Conservation (phyloP, 2,797 vertebrate genomes). For the Hippopotamyrus pictus region DNA sequence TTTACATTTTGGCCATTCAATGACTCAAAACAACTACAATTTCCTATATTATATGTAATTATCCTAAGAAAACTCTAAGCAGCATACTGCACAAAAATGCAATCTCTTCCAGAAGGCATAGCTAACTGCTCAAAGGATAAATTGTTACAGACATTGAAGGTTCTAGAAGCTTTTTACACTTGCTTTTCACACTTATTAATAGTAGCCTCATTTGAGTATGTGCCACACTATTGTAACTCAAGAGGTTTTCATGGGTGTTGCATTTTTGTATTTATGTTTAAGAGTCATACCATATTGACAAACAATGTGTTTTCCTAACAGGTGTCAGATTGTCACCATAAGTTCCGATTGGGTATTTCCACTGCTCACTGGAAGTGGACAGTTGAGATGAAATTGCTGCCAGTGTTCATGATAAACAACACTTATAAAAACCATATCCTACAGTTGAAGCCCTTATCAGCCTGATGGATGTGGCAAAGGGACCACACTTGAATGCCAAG, state of each 20-base stretch:
- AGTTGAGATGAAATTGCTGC: neutral
- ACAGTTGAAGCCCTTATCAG: neutral
- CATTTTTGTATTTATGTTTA: neutral
- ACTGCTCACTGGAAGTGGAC: neutral
- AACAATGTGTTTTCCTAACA: neutral
- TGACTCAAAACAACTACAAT: neutral
- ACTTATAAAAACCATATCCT: neutral
- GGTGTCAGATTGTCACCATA: neutral
- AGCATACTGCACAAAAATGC: neutral
- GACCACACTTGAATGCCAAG: neutral
- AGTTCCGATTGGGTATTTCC: neutral
- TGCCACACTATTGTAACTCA: neutral
- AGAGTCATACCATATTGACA: neutral
- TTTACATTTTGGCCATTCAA: neutral
- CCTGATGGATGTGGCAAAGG: neutral
- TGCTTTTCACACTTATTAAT: neutral
- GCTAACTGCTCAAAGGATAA: neutral
- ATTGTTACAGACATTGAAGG: neutral
- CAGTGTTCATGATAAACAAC: neutral
- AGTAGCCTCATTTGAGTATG: neutral
- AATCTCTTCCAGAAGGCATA: neutral
- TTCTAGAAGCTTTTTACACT: neutral
- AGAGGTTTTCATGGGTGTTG: neutral
- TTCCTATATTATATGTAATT: neutral
- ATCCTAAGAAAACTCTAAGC: neutral